Base-by-base conservation (phyloP, 2,888 invertebrate genomes). In the Chironomus riparius region DNA sequence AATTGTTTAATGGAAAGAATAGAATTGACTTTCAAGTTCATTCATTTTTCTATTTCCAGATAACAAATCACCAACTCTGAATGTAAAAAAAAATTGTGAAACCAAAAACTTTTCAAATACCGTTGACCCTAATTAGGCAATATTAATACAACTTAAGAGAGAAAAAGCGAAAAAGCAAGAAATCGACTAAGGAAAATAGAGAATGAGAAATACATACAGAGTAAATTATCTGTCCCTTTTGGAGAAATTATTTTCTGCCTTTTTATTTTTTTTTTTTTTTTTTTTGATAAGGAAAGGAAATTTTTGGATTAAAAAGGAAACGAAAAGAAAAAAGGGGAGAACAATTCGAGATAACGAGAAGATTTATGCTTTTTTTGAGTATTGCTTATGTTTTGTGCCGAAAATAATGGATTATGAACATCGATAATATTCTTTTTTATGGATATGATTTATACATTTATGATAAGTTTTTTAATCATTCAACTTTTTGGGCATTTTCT, bases 121-220 rank as follows among this genome's bases (percentile, higher is more conserved):
- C 24, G 65, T 28, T 73, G 72, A 73, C 72, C 72, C 72, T 73
- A 73, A 73, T 73, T 73, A 73, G 72, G 38, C 72, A 50, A 56
- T 73, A 62, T 61, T 62, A 62, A 62, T 73, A 62, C 28, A 61
- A 62, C 72, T 38, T 38, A 38, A 38, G 38, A 38, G 38, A 38
- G 38, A 38, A 38, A 38, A 62, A 65, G 24, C 21, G 13, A 65
- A 22, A 62, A 62, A 50, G 50, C 13, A 56, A 56, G 56, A 56
- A 56, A 56, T 18, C 18, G n/a, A 18, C 7, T 7, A 18, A 18
- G 6, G 56, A 18, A 15, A 56, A 56, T 56, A n/a, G n/a, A 56
- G 15, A 56, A 56, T 18, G 56, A 56, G 18, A 18, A 56, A 56
- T 56, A 15, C 56, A 56, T 56, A 56, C 7, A 56, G 15, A 56